Conservation (phyloP, 2,888 invertebrate species). For the Acanthosepion lycidas region DNA sequence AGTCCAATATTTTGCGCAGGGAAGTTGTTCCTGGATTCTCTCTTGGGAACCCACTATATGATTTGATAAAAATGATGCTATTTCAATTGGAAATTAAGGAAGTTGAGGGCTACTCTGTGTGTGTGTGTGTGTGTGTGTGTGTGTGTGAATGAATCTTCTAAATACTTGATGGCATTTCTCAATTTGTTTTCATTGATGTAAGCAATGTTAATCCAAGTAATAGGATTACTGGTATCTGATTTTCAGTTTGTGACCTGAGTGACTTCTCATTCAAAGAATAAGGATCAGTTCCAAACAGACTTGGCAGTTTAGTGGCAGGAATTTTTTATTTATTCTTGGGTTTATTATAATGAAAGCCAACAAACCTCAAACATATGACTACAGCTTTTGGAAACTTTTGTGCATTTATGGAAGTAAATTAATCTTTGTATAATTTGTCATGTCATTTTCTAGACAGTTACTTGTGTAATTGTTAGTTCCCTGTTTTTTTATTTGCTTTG, state of each 20-base stretch:
- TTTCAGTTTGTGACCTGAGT: neutral
- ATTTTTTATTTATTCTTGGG: neutral
- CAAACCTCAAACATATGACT: no score
- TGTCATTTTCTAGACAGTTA: no score
- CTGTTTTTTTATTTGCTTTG: no score
- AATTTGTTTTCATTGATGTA: neutral
- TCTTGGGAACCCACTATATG: neutral
- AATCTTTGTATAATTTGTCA: no score
- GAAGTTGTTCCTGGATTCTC: neutral
- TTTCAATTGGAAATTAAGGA: neutral
- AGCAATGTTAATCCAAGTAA: neutral
- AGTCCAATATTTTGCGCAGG: conserved; percentile 18
- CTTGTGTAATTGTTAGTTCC: no score
- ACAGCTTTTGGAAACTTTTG: no score
- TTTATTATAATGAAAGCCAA: neutral
- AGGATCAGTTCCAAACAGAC: neutral
- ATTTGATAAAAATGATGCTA: neutral
- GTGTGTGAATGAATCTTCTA: neutral
- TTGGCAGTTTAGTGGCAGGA: conserved; percentile 4
- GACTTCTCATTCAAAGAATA: neutral
- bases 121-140: neutral
- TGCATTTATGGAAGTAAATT: no score
- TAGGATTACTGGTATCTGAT: neutral
- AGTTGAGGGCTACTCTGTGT: neutral
- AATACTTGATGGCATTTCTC: neutral